Percentiles rank a stretch among this genome's conserved stretches.
Evolutionary conservation across 1,140 invertebrate genomes (phyloP).

Genomic region (Drosophila pseudoananassae): DNA sequence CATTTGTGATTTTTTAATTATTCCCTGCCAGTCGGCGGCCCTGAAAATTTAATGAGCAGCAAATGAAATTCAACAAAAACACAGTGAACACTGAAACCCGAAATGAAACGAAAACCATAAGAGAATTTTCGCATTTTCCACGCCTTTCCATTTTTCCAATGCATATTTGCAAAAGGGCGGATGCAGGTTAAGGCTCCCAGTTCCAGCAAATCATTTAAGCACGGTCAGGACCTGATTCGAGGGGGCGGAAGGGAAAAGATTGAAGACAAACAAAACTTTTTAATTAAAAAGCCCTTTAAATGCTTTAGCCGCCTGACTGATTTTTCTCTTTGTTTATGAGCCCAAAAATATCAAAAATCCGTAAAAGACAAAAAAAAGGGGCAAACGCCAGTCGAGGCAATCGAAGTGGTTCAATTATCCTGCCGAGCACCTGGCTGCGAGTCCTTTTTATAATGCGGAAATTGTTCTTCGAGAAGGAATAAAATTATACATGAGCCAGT

Average conservation of each 20-base stretch:
- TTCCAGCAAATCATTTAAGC: constrained; percentile 23
- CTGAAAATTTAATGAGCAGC: constrained; percentile 66
- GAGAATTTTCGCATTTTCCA: not conserved
- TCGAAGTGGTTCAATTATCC: constrained; percentile 72
- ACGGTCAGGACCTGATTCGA: constrained; percentile 1
- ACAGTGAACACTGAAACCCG: constrained; percentile 29
- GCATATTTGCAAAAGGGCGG: constrained; percentile 27
- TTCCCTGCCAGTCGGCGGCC: constrained; percentile 18
- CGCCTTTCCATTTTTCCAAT: constrained; percentile 3
- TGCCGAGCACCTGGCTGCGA: constrained; percentile 35
- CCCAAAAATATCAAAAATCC: constrained; percentile 38
- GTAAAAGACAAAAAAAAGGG: constrained; percentile 32
- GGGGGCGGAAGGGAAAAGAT: constrained; percentile 13
- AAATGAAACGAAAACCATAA: not conserved
- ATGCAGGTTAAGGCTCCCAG: constrained; percentile 1
- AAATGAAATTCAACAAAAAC: constrained; percentile 56
- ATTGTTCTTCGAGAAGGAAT: constrained; percentile 38
- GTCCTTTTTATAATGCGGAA: constrained; percentile 38
- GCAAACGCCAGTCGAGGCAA: constrained; percentile 47
- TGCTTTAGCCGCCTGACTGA: constrained; percentile 61
- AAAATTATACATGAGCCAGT: constrained; percentile 50
- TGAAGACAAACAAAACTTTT: constrained; percentile 72
- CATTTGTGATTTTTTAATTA: constrained; percentile 62
- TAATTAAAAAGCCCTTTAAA: constrained; percentile 80
- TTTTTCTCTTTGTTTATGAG: constrained; percentile 26